These are phyloP conservation scores for Mactromeris polynyma DNA, from an alignment of 2,888 invertebrate genomes.

Conservation along the genomic window DNA sequence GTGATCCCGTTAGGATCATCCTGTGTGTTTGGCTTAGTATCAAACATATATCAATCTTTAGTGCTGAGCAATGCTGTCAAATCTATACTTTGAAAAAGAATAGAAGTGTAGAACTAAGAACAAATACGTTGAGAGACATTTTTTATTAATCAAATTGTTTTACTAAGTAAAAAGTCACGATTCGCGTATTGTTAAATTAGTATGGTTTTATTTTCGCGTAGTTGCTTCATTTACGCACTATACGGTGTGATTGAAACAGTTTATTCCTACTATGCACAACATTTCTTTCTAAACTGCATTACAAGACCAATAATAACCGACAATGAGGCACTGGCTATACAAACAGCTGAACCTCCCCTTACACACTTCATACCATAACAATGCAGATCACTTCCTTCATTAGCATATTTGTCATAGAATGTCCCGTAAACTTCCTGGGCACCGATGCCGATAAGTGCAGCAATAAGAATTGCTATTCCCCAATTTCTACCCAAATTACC, in stretches of 20 bases:
- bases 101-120: too few species aligned
- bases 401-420: constrained; percentile 64
- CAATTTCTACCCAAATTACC: constrained; percentile 73
- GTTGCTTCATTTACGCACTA: too few species aligned
- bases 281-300: constrained; percentile 32
- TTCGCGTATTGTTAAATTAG: too few species aligned
- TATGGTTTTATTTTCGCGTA: too few species aligned
- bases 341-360: constrained; percentile 57
- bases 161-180: too few species aligned
- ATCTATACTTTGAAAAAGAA: too few species aligned
- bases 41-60: too few species aligned
- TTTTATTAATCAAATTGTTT: too few species aligned
- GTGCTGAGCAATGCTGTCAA: too few species aligned
- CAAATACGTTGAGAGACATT: too few species aligned
- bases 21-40: too few species aligned
- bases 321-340: constrained; percentile 47
- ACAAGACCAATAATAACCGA: constrained; percentile 54
- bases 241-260: not conserved
- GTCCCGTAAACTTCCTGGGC: constrained; percentile 69
- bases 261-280: not conserved
- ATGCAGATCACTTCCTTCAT: not conserved
- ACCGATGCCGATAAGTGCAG: constrained; percentile 63
- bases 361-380: constrained; percentile 70
- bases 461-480: constrained; percentile 71
- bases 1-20: too few species aligned